Base-by-base conservation (phyloP, 2,888 invertebrate genomes). In the Diarsia rubi region DNA sequence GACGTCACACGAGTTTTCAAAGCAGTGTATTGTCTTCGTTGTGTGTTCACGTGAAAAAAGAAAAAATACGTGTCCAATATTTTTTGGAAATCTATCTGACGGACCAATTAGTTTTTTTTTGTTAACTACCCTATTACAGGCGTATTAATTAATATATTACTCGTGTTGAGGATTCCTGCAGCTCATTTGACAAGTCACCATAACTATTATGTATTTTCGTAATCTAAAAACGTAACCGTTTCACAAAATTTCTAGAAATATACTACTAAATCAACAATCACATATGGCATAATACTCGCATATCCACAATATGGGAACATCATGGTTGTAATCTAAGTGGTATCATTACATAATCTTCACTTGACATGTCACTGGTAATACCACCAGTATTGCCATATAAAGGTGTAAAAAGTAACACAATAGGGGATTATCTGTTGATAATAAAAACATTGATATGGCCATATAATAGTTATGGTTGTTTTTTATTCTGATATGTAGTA, bases 351-450 rank as follows among this genome's bases (percentile, higher is more conserved):
- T 69, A 59, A 82, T 82, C 63, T 11, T 68, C 63, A 63, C 57
- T 81, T 64, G 76, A 81, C 68, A 75, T 68, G 68, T 81, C 64
- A 81, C 54, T 47, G 47, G 52, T 59, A 21, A 75, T 68, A 63
- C 75, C 59, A 81, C 62, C 42, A 62, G 52, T 59, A 21, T 64
- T 81, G 68, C 45, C 52, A 42, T 16, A 59, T 31, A 76, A 82
- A 76, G 62, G 82, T 69, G 82, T 82, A 69, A 82, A 82, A 82
- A 76, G 24, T 52, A 31, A 14, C n/a, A 79, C 76, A 79, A 79
- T 82, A 59, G 64, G 77, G 77, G 77, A 79, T 79, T 76, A 69
- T 45, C 42, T 21, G 31, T 1, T 54, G 82, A 69, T 82, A 82
- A 60, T 47, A 78, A 78, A 78, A 69, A 70, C 24, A 63, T 49